Evolutionary conservation across 2,888 invertebrate genomes (phyloP).

Genomic region (Drosophila helvetica): DNA sequence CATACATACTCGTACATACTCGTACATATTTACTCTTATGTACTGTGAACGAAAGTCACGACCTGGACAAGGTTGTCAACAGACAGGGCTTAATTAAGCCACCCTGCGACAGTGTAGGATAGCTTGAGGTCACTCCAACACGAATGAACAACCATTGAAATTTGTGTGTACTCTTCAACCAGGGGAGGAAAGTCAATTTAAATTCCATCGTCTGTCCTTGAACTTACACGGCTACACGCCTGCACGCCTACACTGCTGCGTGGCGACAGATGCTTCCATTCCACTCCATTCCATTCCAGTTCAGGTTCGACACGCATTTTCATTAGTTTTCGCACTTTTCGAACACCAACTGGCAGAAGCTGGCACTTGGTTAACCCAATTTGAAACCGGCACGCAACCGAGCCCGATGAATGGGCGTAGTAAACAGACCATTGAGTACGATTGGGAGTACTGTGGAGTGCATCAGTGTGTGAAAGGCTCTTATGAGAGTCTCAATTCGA

Average conservation of each 20-base stretch:
- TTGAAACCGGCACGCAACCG: conserved; percentile 64
- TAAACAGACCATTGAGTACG: conserved; percentile 39
- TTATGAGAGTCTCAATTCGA: not conserved
- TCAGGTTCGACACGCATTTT: conserved; percentile 60
- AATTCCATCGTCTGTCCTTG: conserved; percentile 61
- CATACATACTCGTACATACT: too few species aligned
- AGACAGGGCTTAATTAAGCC: conserved; percentile 12
- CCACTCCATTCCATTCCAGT: conserved; percentile 30
- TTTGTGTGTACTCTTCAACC: conserved; percentile 11
- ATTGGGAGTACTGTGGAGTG: conserved; percentile 26
- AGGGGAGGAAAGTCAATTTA: conserved; percentile 5
- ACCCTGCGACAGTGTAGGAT: not conserved
- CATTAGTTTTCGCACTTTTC: conserved; percentile 59
- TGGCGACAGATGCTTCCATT: conserved; percentile 19
- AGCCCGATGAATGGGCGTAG: conserved; percentile 59
- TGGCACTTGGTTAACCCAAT: conserved; percentile 76
- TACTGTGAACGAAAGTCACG: conserved; percentile 44
- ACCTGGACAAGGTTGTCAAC: conserved; percentile 17
- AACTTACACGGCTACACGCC: conserved; percentile 52
- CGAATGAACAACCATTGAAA: conserved; percentile 42
- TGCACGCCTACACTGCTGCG: conserved; percentile 1
- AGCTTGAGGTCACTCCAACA: conserved; percentile 37
- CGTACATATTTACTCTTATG: conserved; percentile 18
- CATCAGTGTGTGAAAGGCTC: not conserved
- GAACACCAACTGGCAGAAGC: conserved; percentile 37